Conservation (phyloP, 2,113 vertebrate species). For the Catharus bicknelli region DNA sequence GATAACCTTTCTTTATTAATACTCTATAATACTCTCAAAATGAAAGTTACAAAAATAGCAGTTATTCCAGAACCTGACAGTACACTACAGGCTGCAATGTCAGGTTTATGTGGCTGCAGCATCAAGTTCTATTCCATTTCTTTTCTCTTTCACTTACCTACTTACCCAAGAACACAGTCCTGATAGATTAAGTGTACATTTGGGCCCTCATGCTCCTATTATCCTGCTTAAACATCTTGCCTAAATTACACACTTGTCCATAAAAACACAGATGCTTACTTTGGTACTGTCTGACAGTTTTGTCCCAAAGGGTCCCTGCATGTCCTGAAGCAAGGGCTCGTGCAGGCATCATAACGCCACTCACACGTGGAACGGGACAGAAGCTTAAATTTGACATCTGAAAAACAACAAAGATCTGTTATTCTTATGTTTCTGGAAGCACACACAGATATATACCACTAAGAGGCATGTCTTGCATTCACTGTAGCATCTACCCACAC, state of each 20-base stretch:
- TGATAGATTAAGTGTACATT: neutral
- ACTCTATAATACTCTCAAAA: neutral
- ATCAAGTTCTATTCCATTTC: neutral
- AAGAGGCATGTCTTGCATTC: neutral
- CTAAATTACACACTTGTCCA: neutral
- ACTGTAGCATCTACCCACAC: neutral
- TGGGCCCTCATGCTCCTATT: neutral
- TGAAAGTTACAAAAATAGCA: neutral
- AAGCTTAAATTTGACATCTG: conserved; percentile 74
- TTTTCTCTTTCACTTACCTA: neutral
- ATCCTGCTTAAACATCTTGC: neutral
- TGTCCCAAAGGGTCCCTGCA: conserved; percentile 87
- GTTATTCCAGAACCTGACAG: neutral
- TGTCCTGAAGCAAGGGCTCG: conserved; percentile 89
- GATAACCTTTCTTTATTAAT: neutral
- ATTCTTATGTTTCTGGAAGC: neutral
- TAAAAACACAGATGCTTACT: conserved; percentile 73
- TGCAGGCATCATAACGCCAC: conserved; percentile 90
- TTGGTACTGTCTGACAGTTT: conserved; percentile 82
- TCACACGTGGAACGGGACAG: conserved; percentile 80
- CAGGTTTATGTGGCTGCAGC: neutral
- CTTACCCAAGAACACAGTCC: neutral
- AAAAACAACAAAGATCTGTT: neutral
- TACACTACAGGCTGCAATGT: neutral
- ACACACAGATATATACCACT: neutral